Percentiles rank a stretch among this genome's conserved stretches.
Conservation (phyloP, 1,140 invertebrate species). For the Laupala kohalensis region DNA sequence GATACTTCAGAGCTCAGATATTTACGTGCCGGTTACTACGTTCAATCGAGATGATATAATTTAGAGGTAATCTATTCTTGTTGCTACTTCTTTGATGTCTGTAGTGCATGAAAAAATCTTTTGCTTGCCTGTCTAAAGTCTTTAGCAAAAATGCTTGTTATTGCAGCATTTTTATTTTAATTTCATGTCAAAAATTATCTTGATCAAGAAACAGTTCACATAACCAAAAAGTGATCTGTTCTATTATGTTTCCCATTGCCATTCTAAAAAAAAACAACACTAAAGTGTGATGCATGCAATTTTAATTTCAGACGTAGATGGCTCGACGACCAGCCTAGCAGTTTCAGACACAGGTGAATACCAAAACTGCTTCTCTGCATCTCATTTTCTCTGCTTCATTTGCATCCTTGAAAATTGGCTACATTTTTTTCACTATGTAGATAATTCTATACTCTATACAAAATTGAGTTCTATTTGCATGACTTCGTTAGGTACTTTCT, state of each 20-base stretch:
- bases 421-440: not conserved
- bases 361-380: slow-evolving; percentile 1
- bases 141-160: not conserved
- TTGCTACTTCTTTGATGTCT: too few species aligned
- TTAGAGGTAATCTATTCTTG: too few species aligned
- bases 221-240: not conserved
- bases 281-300: slow-evolving; percentile 1
- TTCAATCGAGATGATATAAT: too few species aligned
- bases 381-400: not conserved
- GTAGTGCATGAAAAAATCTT: not conserved
- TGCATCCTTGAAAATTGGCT: not conserved
- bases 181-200: too few species aligned
- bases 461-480: not conserved
- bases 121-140: not conserved
- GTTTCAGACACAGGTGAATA: slow-evolving; percentile 27
- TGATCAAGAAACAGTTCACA: not conserved
- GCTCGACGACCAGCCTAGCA: slow-evolving; percentile 21
- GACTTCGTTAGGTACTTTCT: not conserved
- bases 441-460: not conserved
- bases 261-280: not conserved
- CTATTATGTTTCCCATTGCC: not conserved
- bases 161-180: not conserved
- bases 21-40: too few species aligned
- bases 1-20: too few species aligned
- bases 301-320: slow-evolving; percentile 19